A percentile compares a stretch with the other conserved stretches of the same genome.
These are phyloP conservation scores for Novumbra hubbsi DNA, from an alignment of 2,797 vertebrate species.

Conservation along the genomic window DNA sequence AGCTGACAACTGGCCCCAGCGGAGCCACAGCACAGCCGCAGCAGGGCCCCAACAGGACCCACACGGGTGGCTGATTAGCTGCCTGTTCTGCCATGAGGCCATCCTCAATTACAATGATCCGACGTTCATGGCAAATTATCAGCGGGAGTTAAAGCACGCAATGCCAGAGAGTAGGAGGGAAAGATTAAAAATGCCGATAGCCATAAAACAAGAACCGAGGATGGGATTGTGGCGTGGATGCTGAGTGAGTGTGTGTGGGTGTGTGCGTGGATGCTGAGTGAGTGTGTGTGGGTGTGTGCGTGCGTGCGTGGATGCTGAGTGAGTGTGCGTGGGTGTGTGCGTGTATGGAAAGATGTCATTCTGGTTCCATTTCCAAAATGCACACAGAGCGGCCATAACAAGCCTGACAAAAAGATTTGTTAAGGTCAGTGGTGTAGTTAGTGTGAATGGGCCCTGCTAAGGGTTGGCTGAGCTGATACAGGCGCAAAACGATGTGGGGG, in stretches of 20 bases:
- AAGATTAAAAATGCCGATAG: neutral
- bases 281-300: neutral
- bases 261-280: too few species aligned
- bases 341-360: neutral
- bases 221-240: neutral
- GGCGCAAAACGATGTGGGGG: too few species aligned
- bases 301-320: neutral
- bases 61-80: constrained; percentile 57
- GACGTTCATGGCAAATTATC: constrained; percentile 52
- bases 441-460: neutral
- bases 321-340: neutral
- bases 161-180: constrained; percentile 14
- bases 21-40: constrained; percentile 21
- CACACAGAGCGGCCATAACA: constrained; percentile 3
- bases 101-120: constrained; percentile 57
- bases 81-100: constrained; percentile 54
- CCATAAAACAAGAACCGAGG: neutral
- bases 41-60: constrained; percentile 29
- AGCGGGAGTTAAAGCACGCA: constrained; percentile 42
- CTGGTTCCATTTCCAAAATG: neutral
- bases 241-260: neutral
- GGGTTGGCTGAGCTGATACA: neutral
- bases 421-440: constrained; percentile 17
- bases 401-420: constrained; percentile 15
- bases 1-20: constrained; percentile 40